Evolutionary conservation across 2,113 vertebrate genomes (phyloP), one percentile per base, ranked within the genome.

Genomic region (Rhinoptilus africanus): DNA sequence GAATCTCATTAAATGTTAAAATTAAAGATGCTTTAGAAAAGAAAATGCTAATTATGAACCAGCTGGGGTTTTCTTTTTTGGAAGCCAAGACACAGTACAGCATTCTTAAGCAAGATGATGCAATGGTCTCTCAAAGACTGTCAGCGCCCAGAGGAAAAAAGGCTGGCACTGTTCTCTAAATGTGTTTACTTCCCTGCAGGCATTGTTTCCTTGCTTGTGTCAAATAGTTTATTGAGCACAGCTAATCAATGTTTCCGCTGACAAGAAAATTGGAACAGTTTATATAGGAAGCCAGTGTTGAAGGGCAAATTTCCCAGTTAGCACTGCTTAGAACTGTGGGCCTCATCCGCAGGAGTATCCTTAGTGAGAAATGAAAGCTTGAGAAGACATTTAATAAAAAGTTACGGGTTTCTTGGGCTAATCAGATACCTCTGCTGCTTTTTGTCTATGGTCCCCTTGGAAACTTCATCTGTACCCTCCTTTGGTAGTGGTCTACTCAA

Each of bases 141-240:
- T 96, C 81, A 75, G 85, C 37, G 34, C 89, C 95, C 95, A 62
- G 88, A 91, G 80, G 87, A 92, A 95, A 75, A 93, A 96, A 91
- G 96, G 75, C 96, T 97, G 92, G 95, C 96, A 79, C 62, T 97
- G 93, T 97, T 97, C 96, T 96, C 93, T 28, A 21, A 95, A 89
- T 95, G 77, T 90, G 97, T 97, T 96, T 97, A 95, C 94, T 94
- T 96, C 93, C 91, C 88, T 91, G 50, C 76, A 75, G 95, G 90
- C 87, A 89, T 84, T 86, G 92, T 94, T 96, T 96, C 92, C 93
- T 97, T 97, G 91, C 96, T 96, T 96, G 91, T 97, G 95, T 97
- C 97, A 97, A 94, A 96, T 81, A 94, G 92, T 93, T 97, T 97
- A 96, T 85, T 93, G 95, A 97, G 93, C 94, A 87, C 88, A 96